Evolutionary conservation across 2,113 vertebrate genomes (phyloP), one percentile per base, ranked within the genome.

Genomic region (Galbula dea): DNA sequence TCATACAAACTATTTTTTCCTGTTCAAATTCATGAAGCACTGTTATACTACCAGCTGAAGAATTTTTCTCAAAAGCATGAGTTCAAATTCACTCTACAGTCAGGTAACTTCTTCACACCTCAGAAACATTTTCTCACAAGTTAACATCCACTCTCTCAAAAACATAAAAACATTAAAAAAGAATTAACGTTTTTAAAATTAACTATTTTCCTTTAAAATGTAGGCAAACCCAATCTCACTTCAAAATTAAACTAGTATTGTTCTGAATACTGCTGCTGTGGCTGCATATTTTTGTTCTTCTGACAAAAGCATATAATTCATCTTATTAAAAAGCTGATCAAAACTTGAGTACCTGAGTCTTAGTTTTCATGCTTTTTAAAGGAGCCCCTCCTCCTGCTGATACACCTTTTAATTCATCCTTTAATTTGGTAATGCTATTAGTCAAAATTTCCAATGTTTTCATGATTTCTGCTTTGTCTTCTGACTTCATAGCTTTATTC

Each of bases 381-480:
- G 97, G 95, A 95, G 96, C 72, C 69, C 91, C 94, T 95, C 96
- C 97, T 95, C 95, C 96, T 74, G 98, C 95, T 52, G 99, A 98
- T 91, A 97, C 97, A 69, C 98, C 98, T 97, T 99, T 99, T 77
- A 99, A 98, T 96, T 99, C 99, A 95, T 99, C 98, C 96, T 99
- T 98, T 79, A 99, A 98, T 94, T 99, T 99, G 63, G 98, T 99
- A 96, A 99, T 99, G 96, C 98, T 99, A 90, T 99, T 98, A 61
- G 98, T 99, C 83, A 99, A 98, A 36, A 95, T 97, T 84, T 98
- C 98, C 95, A 99, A 96, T 9, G 99, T 99, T 96, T 98, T 98
- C 99, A 99, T 99, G 81, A 99, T 98, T 97, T 99, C 98, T 59
- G 98, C 98, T 97, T 99, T 99, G 91, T 99, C 99, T 96, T 99